phyloP scores from a whole-genome alignment of 2,888 invertebrate species.

The Oxycera nigricornis region DNA sequence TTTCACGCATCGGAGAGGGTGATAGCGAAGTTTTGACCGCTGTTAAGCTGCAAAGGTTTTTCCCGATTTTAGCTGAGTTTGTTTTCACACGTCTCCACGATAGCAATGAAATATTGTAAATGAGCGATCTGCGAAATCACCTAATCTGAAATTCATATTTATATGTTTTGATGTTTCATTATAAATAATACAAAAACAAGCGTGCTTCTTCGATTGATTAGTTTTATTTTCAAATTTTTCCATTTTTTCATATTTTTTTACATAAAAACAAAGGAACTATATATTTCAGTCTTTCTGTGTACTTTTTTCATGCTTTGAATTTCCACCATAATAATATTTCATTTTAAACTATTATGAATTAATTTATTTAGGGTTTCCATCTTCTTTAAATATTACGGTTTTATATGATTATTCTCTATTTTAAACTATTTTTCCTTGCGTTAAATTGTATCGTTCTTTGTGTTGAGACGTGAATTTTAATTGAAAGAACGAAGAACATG shows the following conservation, averaged over 20 bases:
- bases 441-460: slow-evolving; percentile 20
- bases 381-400: slow-evolving; percentile 28
- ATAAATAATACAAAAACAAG: neutral
- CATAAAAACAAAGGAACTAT: slow-evolving; percentile 64
- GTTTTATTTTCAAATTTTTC: slow-evolving; percentile 48
- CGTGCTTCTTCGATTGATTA: slow-evolving; percentile 46
- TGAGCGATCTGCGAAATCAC: no score
- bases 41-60: no score
- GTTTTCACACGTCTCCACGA: no score
- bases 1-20: no score
- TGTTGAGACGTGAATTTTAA: slow-evolving; percentile 3
- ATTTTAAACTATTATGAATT: slow-evolving; percentile 37
- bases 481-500: slow-evolving; percentile 15
- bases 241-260: slow-evolving; percentile 53
- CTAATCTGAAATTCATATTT: no score
- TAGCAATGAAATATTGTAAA: no score
- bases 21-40: no score
- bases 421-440: slow-evolving; percentile 26
- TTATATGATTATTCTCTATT: slow-evolving; percentile 33
- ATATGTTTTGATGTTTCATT: no score
- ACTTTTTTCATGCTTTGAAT: slow-evolving; percentile 47
- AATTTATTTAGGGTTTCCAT: slow-evolving; percentile 39
- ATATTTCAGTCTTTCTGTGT: slow-evolving; percentile 63
- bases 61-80: no score
- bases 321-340: slow-evolving; percentile 37